Conservation (phyloP, 2,888 invertebrate genomes). For the Nephrotoma appendiculata region DNA sequence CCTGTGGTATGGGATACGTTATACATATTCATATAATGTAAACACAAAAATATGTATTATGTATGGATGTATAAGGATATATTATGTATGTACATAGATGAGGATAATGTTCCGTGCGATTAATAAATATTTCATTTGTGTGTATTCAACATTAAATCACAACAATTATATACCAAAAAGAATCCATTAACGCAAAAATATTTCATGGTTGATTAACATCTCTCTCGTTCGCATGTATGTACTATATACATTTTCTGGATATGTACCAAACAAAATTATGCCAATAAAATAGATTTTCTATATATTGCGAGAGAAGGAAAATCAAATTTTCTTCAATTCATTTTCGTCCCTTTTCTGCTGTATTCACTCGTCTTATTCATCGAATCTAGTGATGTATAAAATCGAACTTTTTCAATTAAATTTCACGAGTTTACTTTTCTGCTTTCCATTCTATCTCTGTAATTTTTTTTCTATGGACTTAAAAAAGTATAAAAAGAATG, state of each 20-base stretch:
- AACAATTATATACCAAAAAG: background rate
- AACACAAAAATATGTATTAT: too few relatives aligned
- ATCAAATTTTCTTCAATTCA: background rate
- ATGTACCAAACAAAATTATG: background rate
- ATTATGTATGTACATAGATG: background rate
- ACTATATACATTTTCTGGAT: background rate
- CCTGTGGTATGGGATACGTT: background rate
- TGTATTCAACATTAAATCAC: background rate
- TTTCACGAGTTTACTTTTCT: background rate
- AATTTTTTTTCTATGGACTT: background rate
- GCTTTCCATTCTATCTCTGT: background rate
- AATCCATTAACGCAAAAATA: background rate
- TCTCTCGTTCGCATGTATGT: background rate
- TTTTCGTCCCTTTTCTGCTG: background rate
- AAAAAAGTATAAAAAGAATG: background rate
- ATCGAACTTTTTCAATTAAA: background rate
- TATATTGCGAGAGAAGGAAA: background rate
- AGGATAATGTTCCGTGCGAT: background rate
- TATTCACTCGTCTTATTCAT: background rate
- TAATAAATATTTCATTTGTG: background rate
- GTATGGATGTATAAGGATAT: background rate
- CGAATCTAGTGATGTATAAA: background rate
- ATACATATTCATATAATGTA: background rate
- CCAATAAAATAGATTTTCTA: background rate
- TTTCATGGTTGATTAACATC: background rate